Conservation (phyloP, 2,888 invertebrate genomes). For the Aproaerema taeniolella region DNA sequence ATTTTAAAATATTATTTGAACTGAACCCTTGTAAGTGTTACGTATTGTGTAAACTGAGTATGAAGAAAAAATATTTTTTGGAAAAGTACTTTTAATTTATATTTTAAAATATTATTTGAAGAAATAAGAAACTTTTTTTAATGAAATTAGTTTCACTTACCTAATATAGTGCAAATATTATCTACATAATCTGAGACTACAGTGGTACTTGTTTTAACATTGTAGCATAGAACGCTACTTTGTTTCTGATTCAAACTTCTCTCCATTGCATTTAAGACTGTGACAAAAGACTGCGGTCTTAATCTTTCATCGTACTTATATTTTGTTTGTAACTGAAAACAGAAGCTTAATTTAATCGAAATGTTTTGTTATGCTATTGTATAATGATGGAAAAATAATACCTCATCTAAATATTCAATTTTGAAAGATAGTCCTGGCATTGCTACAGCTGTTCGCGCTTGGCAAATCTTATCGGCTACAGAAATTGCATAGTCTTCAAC, state of each 20-base stretch:
- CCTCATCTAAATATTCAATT: constrained; percentile 20
- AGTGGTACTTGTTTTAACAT: constrained; percentile 22
- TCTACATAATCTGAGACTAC: constrained; percentile 22
- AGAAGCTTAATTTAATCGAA: background rate
- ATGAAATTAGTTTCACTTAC: too few relatives aligned
- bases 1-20: too few relatives aligned
- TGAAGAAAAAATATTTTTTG: too few relatives aligned
- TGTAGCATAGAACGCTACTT: constrained; percentile 30
- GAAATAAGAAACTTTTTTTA: too few relatives aligned
- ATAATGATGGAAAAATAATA: background rate
- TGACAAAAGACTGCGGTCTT: constrained; percentile 27
- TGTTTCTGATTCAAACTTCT: constrained; percentile 38
- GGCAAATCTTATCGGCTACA: constrained; percentile 34
- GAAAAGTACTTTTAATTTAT: too few relatives aligned
- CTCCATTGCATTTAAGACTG: constrained; percentile 38
- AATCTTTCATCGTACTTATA: constrained; percentile 15
- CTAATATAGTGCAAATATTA: constrained; percentile 25
- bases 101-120: too few relatives aligned
- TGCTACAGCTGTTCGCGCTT: constrained; percentile 31
- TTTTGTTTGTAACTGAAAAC: constrained; percentile 21
- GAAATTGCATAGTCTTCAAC: constrained; percentile 33
- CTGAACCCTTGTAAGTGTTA: too few relatives aligned
- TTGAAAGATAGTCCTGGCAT: constrained; percentile 33
- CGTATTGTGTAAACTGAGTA: too few relatives aligned
- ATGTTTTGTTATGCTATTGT: too few relatives aligned